phyloP scores from a whole-genome alignment of 1,140 invertebrate species.

The Dysdera silvatica region DNA sequence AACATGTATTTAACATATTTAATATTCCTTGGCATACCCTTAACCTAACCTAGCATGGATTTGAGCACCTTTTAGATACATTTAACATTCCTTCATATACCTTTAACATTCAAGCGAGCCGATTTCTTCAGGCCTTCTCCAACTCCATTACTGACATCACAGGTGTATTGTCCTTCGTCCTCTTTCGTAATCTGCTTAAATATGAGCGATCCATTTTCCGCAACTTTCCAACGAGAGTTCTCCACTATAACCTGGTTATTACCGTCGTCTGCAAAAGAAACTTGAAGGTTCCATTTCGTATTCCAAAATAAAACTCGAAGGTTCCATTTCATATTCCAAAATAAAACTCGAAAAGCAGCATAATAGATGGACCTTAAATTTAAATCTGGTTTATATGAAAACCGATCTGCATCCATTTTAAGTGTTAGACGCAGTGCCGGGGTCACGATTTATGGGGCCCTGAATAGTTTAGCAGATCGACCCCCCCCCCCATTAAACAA shows the following conservation, averaged over 20 bases:
- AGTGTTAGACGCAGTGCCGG: too few relatives aligned
- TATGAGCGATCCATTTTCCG: slow-evolving; percentile 30
- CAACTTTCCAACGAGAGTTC: slow-evolving; percentile 15
- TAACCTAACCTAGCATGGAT: too few relatives aligned
- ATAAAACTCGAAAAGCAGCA: too few relatives aligned
- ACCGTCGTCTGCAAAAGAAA: slow-evolving; percentile 12
- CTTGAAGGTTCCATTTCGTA: background rate
- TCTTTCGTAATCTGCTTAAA: slow-evolving; percentile 26
- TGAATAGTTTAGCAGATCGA: too few relatives aligned
- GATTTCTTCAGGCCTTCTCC: slow-evolving; percentile 45
- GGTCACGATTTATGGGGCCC: too few relatives aligned
- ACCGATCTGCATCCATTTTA: too few relatives aligned
- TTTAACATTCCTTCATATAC: background rate
- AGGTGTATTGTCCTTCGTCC: slow-evolving; percentile 68
- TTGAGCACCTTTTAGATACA: background rate
- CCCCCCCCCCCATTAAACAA: too few relatives aligned
- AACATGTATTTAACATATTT: too few relatives aligned
- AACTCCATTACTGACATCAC: slow-evolving; percentile 83
- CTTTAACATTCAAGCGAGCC: slow-evolving; percentile 19
- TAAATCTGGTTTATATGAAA: too few relatives aligned
- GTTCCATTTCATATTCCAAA: background rate
- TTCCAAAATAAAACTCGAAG: background rate
- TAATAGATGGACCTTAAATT: too few relatives aligned
- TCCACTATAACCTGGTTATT: background rate
- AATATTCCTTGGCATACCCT: too few relatives aligned